Conservation (phyloP, 2,113 vertebrate genomes). For the Sinosuthora webbiana region DNA sequence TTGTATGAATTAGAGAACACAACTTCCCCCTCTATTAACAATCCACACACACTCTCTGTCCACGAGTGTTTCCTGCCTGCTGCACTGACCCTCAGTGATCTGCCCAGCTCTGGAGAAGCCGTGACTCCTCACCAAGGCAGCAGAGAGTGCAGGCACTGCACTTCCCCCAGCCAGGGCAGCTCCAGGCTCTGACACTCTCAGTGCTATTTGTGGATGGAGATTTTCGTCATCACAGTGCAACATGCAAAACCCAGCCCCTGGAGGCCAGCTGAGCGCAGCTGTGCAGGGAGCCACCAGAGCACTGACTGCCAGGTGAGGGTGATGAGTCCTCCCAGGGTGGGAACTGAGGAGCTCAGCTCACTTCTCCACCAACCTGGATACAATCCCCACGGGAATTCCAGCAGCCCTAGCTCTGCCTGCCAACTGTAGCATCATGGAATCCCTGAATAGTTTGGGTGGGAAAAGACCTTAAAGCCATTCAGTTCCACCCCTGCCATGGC, state of each 20-base stretch:
- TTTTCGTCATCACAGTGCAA: fast-evolving
- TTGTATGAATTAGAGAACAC: not conserved
- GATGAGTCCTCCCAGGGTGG: not conserved
- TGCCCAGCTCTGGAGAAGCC: not conserved
- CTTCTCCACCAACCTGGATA: not conserved
- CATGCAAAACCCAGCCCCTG: not conserved
- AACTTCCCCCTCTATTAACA: not conserved
- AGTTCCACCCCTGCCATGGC: no score
- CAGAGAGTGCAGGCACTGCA: not conserved
- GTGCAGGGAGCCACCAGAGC: not conserved
- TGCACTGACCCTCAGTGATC: not conserved
- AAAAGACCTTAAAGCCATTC: not conserved
- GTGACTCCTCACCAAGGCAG: fast-evolving
- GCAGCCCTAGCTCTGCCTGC: not conserved
- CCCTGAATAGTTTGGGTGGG: fast-evolving
- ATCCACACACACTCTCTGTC: not conserved
- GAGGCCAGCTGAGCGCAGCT: not conserved
- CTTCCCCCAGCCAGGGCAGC: not conserved
- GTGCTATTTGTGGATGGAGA: not conserved
- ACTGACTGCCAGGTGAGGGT: not conserved
- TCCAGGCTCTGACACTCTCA: not conserved
- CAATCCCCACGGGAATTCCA: not conserved
- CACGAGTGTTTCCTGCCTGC: not conserved
- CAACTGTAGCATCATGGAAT: not conserved
- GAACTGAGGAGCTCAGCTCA: not conserved